Conservation (phyloP, 2,888 invertebrate genomes). For the Ectemnius lituratus region DNA sequence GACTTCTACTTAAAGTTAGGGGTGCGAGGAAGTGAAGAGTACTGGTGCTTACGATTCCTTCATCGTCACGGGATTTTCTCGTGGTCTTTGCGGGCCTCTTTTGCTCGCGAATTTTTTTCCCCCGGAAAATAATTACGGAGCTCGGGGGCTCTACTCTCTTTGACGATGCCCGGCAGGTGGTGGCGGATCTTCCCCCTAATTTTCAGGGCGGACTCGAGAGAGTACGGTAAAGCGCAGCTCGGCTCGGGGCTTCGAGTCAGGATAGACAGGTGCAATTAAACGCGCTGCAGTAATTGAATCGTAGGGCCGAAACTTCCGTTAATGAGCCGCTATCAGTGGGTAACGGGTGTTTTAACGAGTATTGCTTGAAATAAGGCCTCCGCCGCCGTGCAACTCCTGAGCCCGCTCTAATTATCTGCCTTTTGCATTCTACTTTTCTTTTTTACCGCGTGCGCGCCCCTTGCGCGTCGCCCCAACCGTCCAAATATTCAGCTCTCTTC, state of each 20-base stretch:
- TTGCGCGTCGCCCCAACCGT: constrained; percentile 7
- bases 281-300: constrained; percentile 68
- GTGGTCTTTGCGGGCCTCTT: too few relatives aligned
- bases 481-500: neutral
- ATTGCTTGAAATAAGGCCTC: constrained; percentile 59
- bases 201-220: constrained; percentile 23
- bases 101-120: constrained; percentile 32
- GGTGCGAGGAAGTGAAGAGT: too few relatives aligned
- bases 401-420: constrained; percentile 56
- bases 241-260: constrained; percentile 20
- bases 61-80: too few relatives aligned
- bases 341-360: constrained; percentile 72
- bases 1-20: too few relatives aligned
- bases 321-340: constrained; percentile 71
- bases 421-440: constrained; percentile 31
- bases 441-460: constrained; percentile 27
- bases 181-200: constrained; percentile 22
- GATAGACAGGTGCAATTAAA: constrained; percentile 71
- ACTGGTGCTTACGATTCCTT: too few relatives aligned
- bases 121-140: constrained; percentile 37
- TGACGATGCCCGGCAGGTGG: neutral
- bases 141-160: neutral
- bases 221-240: neutral
- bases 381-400: constrained; percentile 29
- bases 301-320: constrained; percentile 70